Conservation (phyloP, 2,113 vertebrate genomes). For the Cottus gobio region DNA sequence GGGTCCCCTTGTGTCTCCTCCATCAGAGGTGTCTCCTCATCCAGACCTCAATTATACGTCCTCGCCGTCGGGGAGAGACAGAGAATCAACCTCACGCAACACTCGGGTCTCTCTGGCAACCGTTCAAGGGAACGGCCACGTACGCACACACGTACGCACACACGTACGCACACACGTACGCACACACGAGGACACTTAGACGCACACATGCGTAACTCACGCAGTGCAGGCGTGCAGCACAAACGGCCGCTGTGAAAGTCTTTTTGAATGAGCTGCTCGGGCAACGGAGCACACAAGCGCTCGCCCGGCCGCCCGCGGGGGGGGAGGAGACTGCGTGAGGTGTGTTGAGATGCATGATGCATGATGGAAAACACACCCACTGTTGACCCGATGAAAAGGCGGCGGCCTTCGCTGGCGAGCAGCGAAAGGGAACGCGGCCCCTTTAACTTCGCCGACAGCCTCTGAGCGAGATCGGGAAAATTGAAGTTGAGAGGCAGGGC, state of each 20-base stretch:
- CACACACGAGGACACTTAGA: not conserved
- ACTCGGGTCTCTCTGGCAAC: constrained; percentile 20
- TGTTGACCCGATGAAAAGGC: constrained; percentile 41
- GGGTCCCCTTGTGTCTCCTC: constrained; percentile 31
- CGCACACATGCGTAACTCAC: constrained; percentile 26
- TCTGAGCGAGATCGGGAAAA: constrained; percentile 34
- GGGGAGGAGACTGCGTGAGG: constrained; percentile 39
- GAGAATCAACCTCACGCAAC: constrained; percentile 13
- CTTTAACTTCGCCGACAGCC: not conserved
- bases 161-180: constrained; percentile 2
- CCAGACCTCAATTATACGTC: constrained; percentile 31
- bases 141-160: constrained; percentile 11
- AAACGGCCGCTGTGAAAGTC: not conserved
- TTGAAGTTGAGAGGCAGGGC: constrained; percentile 42
- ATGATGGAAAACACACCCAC: constrained; percentile 38
- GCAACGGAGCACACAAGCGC: constrained; percentile 38
- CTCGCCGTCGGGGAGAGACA: not conserved
- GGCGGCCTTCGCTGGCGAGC: constrained; percentile 14
- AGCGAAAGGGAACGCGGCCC: constrained; percentile 3
- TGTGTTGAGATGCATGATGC: constrained; percentile 55
- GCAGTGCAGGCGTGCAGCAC: not conserved
- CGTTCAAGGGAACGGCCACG: not conserved
- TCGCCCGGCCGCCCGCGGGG: constrained; percentile 10
- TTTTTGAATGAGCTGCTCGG: constrained; percentile 6
- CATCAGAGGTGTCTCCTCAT: constrained; percentile 35